A percentile compares a stretch with the other conserved stretches of the same genome.
phyloP scores from a whole-genome alignment of 2,888 invertebrate genomes.

The Platycheirus rosarum region DNA sequence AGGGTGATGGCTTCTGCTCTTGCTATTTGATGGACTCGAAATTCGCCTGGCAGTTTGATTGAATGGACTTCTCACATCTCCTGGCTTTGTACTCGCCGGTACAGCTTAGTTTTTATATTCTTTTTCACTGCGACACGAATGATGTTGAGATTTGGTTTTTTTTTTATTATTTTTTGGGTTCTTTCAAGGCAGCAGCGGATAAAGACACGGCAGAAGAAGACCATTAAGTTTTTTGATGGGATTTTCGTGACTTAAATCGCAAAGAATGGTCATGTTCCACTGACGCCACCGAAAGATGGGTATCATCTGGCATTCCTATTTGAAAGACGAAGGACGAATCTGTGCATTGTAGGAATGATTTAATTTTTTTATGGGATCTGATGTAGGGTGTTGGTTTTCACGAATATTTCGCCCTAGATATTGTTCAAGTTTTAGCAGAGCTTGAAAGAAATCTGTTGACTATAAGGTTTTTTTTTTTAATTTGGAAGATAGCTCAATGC shows the following conservation, averaged over 20 bases:
- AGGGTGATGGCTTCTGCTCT: background rate
- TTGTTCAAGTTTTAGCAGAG: too few species aligned
- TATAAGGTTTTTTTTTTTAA: too few species aligned
- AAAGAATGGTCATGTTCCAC: constrained; percentile 54
- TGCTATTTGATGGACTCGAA: constrained; percentile 61
- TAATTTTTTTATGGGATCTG: background rate
- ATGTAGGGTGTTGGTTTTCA: background rate
- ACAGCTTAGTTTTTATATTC: constrained; percentile 21
- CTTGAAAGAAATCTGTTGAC: too few species aligned
- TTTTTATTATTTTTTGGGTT: constrained; percentile 20
- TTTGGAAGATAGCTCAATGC: too few species aligned
- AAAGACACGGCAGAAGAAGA: constrained; percentile 65
- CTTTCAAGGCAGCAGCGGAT: too few species aligned
- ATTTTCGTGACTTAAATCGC: constrained; percentile 72
- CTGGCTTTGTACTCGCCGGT: constrained; percentile 42
- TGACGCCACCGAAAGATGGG: constrained; percentile 32
- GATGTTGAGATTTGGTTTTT: constrained; percentile 49
- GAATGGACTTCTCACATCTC: constrained; percentile 66
- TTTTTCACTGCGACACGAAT: constrained; percentile 23
- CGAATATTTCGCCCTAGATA: background rate
- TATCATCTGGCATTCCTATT: constrained; percentile 51
- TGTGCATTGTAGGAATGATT: constrained; percentile 6
- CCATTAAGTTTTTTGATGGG: constrained; percentile 74
- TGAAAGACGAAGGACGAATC: constrained; percentile 5
- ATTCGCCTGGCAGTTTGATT: constrained; percentile 63